Evolutionary conservation across 92 coral and sea anemone species (phyloP).

Genomic region (Epizoanthus rinbou): DNA sequence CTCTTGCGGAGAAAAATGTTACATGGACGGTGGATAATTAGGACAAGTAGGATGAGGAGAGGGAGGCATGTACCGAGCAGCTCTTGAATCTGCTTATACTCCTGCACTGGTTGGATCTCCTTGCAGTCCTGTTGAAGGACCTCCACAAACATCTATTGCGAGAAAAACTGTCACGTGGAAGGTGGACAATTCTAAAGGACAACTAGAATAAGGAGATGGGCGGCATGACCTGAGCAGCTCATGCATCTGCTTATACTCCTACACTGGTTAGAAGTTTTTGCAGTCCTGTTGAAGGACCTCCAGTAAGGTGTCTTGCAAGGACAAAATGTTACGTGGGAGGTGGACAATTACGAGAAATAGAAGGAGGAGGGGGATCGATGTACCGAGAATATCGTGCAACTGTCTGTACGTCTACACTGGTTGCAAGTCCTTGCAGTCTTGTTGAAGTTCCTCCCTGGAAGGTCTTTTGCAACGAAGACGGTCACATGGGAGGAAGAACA

Average conservation of each 20-base stretch:
- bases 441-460: neutral
- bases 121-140: neutral
- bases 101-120: neutral
- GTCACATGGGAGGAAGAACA: neutral
- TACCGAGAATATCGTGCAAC: conserved; percentile 5
- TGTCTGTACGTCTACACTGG: neutral
- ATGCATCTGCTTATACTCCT: neutral
- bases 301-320: neutral
- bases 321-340: neutral
- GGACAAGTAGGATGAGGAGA: neutral
- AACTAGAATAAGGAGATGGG: neutral
- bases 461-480: neutral
- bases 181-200: too few relatives aligned
- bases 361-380: conserved; percentile 22
- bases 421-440: neutral
- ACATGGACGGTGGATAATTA: neutral
- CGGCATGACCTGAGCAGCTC: neutral
- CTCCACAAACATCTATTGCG: too few relatives aligned
- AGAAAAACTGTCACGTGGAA: too few relatives aligned
- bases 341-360: neutral
- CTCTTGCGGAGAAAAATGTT: too few relatives aligned
- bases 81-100: conserved; percentile 1
- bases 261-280: neutral
- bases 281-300: neutral
- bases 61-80: conserved; percentile 11